Percentiles rank a stretch among this genome's conserved stretches.
Conservation (phyloP, 2,797 vertebrate species). For the Eidolon dupreanum region DNA sequence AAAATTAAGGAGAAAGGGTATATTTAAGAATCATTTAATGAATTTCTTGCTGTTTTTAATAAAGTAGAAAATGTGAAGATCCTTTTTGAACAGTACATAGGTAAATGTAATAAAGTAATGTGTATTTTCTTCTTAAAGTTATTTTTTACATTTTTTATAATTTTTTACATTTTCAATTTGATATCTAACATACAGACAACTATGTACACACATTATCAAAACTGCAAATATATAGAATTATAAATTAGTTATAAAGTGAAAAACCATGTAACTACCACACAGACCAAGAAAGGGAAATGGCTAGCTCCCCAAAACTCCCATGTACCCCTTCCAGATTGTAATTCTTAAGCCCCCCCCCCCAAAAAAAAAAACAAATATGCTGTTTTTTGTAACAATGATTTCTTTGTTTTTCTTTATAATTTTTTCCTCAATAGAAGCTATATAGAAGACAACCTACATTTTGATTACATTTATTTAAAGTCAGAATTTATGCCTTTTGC, state of each 20-base stretch:
- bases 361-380: neutral
- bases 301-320: rapidly evolving
- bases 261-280: neutral
- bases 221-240: neutral
- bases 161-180: neutral
- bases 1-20: neutral
- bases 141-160: neutral
- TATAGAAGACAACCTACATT: neutral
- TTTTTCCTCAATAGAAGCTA: neutral
- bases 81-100: neutral
- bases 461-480: neutral
- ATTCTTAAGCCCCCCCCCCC: neutral
- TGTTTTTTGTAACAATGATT: neutral
- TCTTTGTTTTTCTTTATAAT: neutral
- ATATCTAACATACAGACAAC: neutral
- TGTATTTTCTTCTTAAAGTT: neutral
- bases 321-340: neutral
- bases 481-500: neutral
- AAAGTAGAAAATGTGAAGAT: neutral
- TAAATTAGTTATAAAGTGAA: neutral
- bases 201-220: neutral
- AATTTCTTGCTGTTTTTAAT: neutral
- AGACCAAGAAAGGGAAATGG: neutral
- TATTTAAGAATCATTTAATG: neutral
- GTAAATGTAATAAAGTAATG: neutral